These are phyloP conservation scores for Helleia helle DNA, from an alignment of 2,888 invertebrate species.

Conservation along the genomic window DNA sequence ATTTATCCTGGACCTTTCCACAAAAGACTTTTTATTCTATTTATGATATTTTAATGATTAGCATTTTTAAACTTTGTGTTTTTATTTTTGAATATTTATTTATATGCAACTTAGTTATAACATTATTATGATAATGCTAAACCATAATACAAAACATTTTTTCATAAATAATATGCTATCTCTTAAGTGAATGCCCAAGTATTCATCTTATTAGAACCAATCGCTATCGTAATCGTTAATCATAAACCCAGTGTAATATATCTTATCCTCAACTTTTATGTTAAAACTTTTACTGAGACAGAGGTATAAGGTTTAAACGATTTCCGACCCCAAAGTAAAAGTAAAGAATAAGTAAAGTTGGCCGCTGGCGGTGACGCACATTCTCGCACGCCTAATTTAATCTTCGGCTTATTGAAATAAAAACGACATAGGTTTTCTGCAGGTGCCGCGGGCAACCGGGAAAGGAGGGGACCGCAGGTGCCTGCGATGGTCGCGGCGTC, in stretches of 20 bases:
- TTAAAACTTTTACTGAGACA: neutral
- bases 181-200: no score
- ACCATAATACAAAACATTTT: no score
- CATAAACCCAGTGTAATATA: neutral
- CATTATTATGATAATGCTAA: no score
- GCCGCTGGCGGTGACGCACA: conserved; percentile 35
- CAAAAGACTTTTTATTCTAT: conserved; percentile 21
- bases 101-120: no score
- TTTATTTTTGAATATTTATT: no score
- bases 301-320: conserved; percentile 9
- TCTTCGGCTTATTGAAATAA: conserved; percentile 72
- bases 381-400: conserved; percentile 69
- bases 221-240: no score
- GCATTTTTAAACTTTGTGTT: neutral
- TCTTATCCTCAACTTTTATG: neutral
- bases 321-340: conserved; percentile 17
- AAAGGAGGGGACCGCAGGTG: conserved; percentile 63
- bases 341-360: conserved; percentile 37
- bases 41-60: conserved; percentile 2
- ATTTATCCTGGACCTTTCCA: conserved; percentile 60
- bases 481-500: conserved; percentile 71
- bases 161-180: no score
- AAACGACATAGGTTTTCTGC: conserved; percentile 73
- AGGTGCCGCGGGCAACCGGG: conserved; percentile 55
- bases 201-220: no score